A percentile compares a stretch with the other conserved stretches of the same genome.
Conservation (phyloP, 2,888 invertebrate genomes). For the Dioctria rufipes region DNA sequence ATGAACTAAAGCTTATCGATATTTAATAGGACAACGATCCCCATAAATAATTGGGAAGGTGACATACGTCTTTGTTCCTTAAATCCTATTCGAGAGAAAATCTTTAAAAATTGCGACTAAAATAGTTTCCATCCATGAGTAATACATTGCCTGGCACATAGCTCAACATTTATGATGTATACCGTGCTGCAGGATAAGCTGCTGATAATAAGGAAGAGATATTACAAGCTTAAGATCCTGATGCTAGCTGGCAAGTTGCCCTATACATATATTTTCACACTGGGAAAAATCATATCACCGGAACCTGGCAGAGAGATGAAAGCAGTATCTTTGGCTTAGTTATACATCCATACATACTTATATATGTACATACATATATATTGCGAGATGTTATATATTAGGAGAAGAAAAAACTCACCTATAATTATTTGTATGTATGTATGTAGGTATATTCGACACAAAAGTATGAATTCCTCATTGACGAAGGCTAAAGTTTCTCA, state of each 20-base stretch:
- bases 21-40: slow-evolving; percentile 19
- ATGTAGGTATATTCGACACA: not conserved
- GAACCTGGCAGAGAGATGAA: slow-evolving; percentile 18
- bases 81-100: slow-evolving; percentile 12
- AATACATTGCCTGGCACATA: slow-evolving; percentile 42
- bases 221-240: slow-evolving; percentile 14
- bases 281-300: slow-evolving; percentile 23
- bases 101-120: slow-evolving; percentile 47
- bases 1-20: slow-evolving; percentile 18
- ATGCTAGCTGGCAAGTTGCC: slow-evolving; percentile 31
- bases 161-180: slow-evolving; percentile 44
- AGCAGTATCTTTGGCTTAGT: slow-evolving; percentile 16
- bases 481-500: not conserved
- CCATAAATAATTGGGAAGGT: slow-evolving; percentile 44
- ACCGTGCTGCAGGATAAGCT: slow-evolving; percentile 43
- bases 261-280: not conserved
- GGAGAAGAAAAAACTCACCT: not conserved
- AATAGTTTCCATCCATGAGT: slow-evolving; percentile 26
- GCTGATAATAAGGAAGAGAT: slow-evolving; percentile 48
- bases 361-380: no score
- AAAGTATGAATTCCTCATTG: slow-evolving; percentile 5
- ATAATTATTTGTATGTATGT: slow-evolving; percentile 24
- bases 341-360: not conserved
- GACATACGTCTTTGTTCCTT: slow-evolving; percentile 35
- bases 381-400: no score